Conservation (phyloP, 2,888 invertebrate genomes). For the Drosophila siamana region DNA sequence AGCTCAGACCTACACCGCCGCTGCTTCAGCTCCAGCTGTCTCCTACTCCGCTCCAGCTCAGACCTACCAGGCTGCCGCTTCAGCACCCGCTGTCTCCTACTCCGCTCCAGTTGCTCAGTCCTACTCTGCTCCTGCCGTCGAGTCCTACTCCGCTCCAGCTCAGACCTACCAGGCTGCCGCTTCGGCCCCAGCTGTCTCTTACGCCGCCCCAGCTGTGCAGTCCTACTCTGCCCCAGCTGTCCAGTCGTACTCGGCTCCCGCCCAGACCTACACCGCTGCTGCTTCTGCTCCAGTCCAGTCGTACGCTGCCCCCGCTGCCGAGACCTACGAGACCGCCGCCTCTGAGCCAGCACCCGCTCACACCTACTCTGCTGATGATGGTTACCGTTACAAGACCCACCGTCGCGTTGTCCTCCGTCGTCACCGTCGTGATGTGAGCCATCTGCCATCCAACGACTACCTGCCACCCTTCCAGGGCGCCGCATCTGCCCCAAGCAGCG, state of each 20-base stretch:
- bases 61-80: slow-evolving; percentile 44
- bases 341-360: slow-evolving; percentile 72
- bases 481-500: slow-evolving; percentile 63
- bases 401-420: slow-evolving; percentile 72
- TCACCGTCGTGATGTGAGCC: slow-evolving; percentile 81
- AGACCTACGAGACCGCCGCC: slow-evolving; percentile 68
- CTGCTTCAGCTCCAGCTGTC: slow-evolving; percentile 47
- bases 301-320: slow-evolving; percentile 33
- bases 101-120: slow-evolving; percentile 50
- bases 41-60: slow-evolving; percentile 42
- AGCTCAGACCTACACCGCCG: slow-evolving; percentile 41
- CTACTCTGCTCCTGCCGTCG: slow-evolving; percentile 38
- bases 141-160: slow-evolving; percentile 25
- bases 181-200: slow-evolving; percentile 45
- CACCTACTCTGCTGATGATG: slow-evolving; percentile 63
- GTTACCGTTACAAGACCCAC: slow-evolving; percentile 83
- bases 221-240: slow-evolving; percentile 39
- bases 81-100: slow-evolving; percentile 50
- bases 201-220: slow-evolving; percentile 56
- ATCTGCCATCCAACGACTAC: slow-evolving; percentile 78
- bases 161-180: slow-evolving; percentile 47
- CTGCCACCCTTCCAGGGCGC: slow-evolving; percentile 72
- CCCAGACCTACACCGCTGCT: slow-evolving; percentile 43
- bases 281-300: slow-evolving; percentile 39
- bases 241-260: slow-evolving; percentile 27